Conservation (phyloP, 2,888 invertebrate species). For the Drosophila mayaguana region DNA sequence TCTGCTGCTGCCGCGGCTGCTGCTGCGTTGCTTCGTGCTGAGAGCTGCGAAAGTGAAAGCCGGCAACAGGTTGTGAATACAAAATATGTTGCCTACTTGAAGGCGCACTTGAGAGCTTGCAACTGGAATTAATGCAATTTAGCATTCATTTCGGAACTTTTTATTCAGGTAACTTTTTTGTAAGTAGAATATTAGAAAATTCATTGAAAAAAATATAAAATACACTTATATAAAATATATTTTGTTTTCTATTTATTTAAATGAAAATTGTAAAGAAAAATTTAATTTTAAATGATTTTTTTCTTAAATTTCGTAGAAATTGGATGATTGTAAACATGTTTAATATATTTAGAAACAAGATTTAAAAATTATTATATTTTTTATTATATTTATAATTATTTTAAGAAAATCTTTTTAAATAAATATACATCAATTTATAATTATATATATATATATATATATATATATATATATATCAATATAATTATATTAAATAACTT, state of each 20-base stretch:
- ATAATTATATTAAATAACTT: too few species aligned
- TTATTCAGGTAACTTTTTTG: neutral
- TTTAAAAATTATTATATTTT: too few species aligned
- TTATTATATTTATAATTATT: neutral
- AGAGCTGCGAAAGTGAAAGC: slow-evolving; percentile 73
- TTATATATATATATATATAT: too few species aligned
- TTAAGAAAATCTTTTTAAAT: neutral
- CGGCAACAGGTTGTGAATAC: slow-evolving; percentile 71
- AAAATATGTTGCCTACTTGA: slow-evolving; percentile 35
- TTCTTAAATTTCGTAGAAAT: too few species aligned
- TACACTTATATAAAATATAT: too few species aligned
- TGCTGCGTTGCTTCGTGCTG: slow-evolving; percentile 28
- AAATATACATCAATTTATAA: too few species aligned
- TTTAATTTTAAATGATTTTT: neutral
- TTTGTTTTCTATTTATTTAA: neutral
- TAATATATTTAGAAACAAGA: too few species aligned
- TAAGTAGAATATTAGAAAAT: neutral
- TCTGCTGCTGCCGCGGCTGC: slow-evolving; percentile 2
- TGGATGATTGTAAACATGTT: too few species aligned
- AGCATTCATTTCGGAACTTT: neutral
- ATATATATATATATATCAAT: too few species aligned
- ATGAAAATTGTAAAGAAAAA: neutral
- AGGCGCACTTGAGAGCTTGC: neutral
- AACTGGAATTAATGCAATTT: neutral
- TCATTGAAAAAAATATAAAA: neutral